Percentiles rank a stretch among this genome's conserved stretches.
These are phyloP conservation scores for Drosophila takahashii DNA, from an alignment of 1,140 invertebrate genomes.

Conservation along the genomic window DNA sequence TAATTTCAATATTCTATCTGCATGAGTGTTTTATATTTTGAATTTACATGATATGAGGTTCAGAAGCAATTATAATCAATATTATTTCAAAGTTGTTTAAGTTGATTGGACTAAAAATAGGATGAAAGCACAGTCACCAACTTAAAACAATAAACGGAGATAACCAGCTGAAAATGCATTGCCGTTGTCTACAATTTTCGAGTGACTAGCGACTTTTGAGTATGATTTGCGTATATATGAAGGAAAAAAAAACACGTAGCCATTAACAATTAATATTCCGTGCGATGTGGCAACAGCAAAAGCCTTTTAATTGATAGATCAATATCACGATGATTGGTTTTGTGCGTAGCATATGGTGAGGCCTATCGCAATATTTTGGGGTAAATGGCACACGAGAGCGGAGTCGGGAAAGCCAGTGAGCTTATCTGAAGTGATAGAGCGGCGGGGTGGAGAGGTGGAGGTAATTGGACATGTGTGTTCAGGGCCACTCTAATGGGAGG, in stretches of 20 bases:
- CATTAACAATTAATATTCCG: slow-evolving; percentile 27
- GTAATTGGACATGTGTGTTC: slow-evolving; percentile 46
- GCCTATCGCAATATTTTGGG: slow-evolving; percentile 45
- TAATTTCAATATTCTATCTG: too few species aligned
- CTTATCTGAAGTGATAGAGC: slow-evolving; percentile 52
- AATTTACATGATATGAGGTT: too few species aligned
- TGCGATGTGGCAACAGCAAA: slow-evolving; percentile 48
- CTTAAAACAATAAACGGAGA: not conserved
- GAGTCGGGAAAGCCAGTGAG: slow-evolving; percentile 30
- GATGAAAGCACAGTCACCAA: slow-evolving; percentile 1
- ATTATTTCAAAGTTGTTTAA: not conserved
- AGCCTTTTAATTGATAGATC: slow-evolving; percentile 75
- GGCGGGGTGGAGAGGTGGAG: not conserved
- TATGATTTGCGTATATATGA: slow-evolving; percentile 13
- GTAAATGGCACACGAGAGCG: slow-evolving; percentile 33
- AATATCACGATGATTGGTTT: slow-evolving; percentile 46
- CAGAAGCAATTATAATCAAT: too few species aligned
- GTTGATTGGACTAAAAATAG: not conserved
- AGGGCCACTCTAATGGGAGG: slow-evolving; percentile 52
- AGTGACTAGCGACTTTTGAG: slow-evolving; percentile 7
- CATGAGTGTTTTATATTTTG: too few species aligned
- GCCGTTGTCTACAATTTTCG: not conserved
- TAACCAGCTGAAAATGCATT: slow-evolving; percentile 7
- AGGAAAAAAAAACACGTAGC: not conserved
- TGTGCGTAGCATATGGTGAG: slow-evolving; percentile 22